A percentile compares a stretch with the other conserved stretches of the same genome.
These are phyloP conservation scores for Ochropleura plecta DNA, from an alignment of 2,888 invertebrate genomes.

Conservation along the genomic window DNA sequence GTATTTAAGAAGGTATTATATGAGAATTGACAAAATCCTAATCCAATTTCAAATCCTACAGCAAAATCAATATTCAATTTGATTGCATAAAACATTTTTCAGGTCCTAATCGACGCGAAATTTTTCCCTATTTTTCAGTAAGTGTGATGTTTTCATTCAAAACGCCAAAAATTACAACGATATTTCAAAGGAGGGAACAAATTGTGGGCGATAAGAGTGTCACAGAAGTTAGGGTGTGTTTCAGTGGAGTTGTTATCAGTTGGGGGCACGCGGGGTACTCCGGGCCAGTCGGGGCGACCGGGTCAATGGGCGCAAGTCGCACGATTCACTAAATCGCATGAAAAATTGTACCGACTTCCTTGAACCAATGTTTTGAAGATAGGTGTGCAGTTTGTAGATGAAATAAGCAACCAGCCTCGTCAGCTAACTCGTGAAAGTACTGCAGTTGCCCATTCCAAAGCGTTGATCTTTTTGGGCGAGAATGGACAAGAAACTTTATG, in stretches of 20 bases:
- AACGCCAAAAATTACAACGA: conserved; percentile 82
- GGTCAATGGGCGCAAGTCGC: conserved; percentile 43
- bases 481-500: too few relatives aligned
- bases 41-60: conserved; percentile 37
- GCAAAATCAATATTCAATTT: conserved; percentile 56
- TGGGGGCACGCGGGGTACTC: conserved; percentile 62
- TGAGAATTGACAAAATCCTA: conserved; percentile 20
- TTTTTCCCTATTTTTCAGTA: conserved; percentile 70
- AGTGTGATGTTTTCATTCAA: conserved; percentile 73
- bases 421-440: too few relatives aligned
- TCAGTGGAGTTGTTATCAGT: conserved; percentile 87
- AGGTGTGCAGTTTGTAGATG: not conserved
- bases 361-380: conserved; percentile 50
- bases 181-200: conserved; percentile 83
- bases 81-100: conserved; percentile 55
- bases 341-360: conserved; percentile 57
- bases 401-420: too few relatives aligned
- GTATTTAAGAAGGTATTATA: conserved; percentile 2
- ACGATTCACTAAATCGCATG: conserved; percentile 48
- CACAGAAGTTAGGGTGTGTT: conserved; percentile 81
- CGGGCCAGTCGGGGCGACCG: conserved; percentile 21
- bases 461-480: too few relatives aligned
- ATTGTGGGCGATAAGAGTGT: conserved; percentile 80
- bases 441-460: too few relatives aligned
- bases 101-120: conserved; percentile 56